These are phyloP conservation scores for Bothrops jararaca DNA, from an alignment of 2,113 vertebrate genomes.

Conservation along the genomic window DNA sequence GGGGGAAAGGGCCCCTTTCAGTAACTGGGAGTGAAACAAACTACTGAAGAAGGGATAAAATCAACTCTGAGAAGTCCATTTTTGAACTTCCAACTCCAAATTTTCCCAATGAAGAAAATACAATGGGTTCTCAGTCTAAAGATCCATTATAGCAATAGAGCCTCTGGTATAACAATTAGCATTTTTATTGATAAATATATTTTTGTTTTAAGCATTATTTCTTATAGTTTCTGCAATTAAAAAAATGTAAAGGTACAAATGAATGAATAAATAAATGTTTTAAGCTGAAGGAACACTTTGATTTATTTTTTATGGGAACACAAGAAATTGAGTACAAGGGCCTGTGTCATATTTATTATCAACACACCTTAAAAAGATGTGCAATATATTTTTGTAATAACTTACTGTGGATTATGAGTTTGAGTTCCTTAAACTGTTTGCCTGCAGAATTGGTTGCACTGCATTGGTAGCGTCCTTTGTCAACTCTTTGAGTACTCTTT, in stretches of 20 bases:
- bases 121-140: not conserved
- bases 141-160: no score
- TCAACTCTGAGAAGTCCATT: not conserved
- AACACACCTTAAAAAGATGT: not conserved
- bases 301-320: not conserved
- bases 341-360: not conserved
- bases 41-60: not conserved
- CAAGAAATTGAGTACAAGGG: not conserved
- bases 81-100: not conserved
- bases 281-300: not conserved
- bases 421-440: constrained; percentile 85
- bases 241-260: not conserved
- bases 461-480: constrained; percentile 92
- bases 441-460: constrained; percentile 83
- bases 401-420: constrained; percentile 82
- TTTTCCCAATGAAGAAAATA: not conserved
- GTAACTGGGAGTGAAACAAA: not conserved
- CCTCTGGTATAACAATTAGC: not conserved
- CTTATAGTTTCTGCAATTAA: not conserved
- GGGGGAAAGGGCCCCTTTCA: not conserved
- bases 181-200: no score
- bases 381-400: constrained; percentile 8
- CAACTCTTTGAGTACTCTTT: constrained; percentile 79
- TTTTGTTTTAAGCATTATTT: not conserved
- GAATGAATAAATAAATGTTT: not conserved